Base-by-base conservation (phyloP, 2,113 vertebrate species). In the Solea senegalensis region DNA sequence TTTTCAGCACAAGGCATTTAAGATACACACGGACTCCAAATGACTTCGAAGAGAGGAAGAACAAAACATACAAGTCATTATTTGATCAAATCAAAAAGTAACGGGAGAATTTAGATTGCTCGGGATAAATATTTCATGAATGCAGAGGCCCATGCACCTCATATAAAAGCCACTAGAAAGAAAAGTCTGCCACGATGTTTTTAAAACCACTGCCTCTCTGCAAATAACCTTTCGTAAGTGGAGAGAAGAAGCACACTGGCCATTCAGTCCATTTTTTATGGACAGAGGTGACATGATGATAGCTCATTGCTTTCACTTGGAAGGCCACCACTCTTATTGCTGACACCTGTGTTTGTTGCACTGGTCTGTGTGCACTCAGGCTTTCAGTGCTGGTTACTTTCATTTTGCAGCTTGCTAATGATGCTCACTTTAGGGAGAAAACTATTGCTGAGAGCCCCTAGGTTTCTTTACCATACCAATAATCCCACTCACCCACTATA, bases 151-250 rank as follows among this genome's bases (percentile, higher is more conserved):
- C 15, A 7, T 50, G 21, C 5, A 53, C 13, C 13, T 13, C 45
- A 64, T 74, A 46, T 50, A 59, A 21, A 34, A 34, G 34, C 34
- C 34, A 34, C 34, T 34, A 21, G 65, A 50, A 41, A 46, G 64
- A 26, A 75, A 84, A 89, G 41, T 45, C 69, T 76, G 83, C 26
- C 80, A 76, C 51, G 50, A 84, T 89, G 81, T 50, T 88, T 90
- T 81, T 86, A 65, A 74, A 80, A 89, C 69, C 52, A 15, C 60
- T 72, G 72, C 65, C 72, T 86, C 69, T 80, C 84, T 65, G 72
- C 77, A 86, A 86, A 88, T 73, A 68, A 88, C 82, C 83, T 73
- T 82, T 84, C 28, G 72, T 80, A 49, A 72, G 76, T 74, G 72
- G 56, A 69, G 62, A 79, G 63, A 72, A 58, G 67, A 72, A 82